phyloP scores from a whole-genome alignment of 2,888 invertebrate genomes.

The Calameuta idolon region DNA sequence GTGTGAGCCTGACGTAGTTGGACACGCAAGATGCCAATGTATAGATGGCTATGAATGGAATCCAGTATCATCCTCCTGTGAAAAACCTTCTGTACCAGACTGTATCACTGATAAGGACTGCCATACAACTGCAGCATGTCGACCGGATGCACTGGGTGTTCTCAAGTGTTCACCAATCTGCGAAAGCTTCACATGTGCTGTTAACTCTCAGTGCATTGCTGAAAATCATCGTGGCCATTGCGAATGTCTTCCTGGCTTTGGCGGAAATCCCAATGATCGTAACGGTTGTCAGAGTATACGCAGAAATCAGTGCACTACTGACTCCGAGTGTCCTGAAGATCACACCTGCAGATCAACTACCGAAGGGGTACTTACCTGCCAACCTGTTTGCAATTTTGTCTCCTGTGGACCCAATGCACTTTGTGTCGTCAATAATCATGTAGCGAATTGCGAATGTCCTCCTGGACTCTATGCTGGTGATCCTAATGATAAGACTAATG shows the following conservation, averaged over 20 bases:
- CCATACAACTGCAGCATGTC: constrained; percentile 77
- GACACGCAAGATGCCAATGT: constrained; percentile 84
- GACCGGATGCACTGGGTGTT: constrained; percentile 87
- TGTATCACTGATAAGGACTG: constrained; percentile 81
- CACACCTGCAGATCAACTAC: constrained; percentile 78
- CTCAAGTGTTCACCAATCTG: constrained; percentile 86
- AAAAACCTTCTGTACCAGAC: constrained; percentile 88
- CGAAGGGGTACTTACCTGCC: constrained; percentile 75
- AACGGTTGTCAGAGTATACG: constrained; percentile 83
- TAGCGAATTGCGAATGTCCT: constrained; percentile 90
- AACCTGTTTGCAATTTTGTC: constrained; percentile 81
- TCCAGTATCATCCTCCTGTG: constrained; percentile 83
- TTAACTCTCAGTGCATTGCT: constrained; percentile 84
- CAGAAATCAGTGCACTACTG: constrained; percentile 81
- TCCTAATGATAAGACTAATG: constrained; percentile 80
- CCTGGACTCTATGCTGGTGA: constrained; percentile 88
- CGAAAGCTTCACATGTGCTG: constrained; percentile 84
- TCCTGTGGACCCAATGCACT: constrained; percentile 88
- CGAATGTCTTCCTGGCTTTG: constrained; percentile 84
- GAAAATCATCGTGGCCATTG: constrained; percentile 82
- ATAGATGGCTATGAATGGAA: constrained; percentile 85
- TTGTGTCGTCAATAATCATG: constrained; percentile 90
- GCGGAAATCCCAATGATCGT: constrained; percentile 91
- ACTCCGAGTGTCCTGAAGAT: constrained; percentile 86
- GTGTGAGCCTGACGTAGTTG: constrained; percentile 76